Base-by-base conservation (phyloP, 2,113 vertebrate species). In the Zosterops lateralis region DNA sequence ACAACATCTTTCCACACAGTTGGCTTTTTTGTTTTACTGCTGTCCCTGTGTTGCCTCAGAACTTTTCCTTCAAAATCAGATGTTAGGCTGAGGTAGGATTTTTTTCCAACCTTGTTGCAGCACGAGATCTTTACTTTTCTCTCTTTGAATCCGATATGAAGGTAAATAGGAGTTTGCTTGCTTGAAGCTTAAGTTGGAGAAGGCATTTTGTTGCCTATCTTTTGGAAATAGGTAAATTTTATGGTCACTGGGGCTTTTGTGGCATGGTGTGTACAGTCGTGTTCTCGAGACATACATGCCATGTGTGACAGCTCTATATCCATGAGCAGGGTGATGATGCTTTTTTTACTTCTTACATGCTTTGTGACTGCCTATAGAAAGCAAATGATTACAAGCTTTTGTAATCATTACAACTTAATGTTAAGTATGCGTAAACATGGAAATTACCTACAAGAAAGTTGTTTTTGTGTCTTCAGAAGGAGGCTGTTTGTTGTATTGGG, bases 231-330 rank as follows among this genome's bases (percentile, higher is more conserved):
- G 62, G 5, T 72, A 45, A 70, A 32, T 2, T 1, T 40, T 57
- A 5, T 0, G 9, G 20, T 65, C 28, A 10, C 13, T 12, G 12
- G 18, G 40, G 36, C 32, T 85, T 87, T 64, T 15, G 22, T 58
- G 65, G 57, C 21, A 6, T 3, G 29, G 25, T 11, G 5, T 1
- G 0, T 24, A 11, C 36, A 50, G 48, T 42, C 1, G 8, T 47
- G 47, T 36, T 42, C 47, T 71, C 0, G 1, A 64, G 24, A 29
- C 0, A 0, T 12, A 6, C 4, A 0, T 51, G 53, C 38, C 12
- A 3, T 7, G 4, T 5, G 38, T 50, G 54, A 21, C 38, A 66
- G 28, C 28, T 54, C 25, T 0, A 1, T 28, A 36, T 60, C 40
- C 40, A 3, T 20, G 10, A 65, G n/a, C 9, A 67, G 54, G 50